Evolutionary conservation across 2,888 invertebrate species (phyloP).

Genomic region (Thera obeliscata): DNA sequence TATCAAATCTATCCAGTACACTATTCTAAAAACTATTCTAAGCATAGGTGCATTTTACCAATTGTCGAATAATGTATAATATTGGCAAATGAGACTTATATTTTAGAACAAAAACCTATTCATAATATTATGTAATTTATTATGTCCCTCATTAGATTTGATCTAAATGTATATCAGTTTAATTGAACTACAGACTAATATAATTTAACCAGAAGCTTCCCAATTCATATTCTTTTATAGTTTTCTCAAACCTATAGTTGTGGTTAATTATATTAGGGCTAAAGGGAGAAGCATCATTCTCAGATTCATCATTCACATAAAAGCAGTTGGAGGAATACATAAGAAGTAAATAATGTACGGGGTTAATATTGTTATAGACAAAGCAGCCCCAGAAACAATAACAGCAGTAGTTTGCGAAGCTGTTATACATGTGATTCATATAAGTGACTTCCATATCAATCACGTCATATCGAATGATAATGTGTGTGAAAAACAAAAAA

Average conservation of each 20-base stretch:
- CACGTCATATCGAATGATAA: not conserved
- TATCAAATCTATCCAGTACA: conserved; percentile 31
- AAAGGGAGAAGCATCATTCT: conserved; percentile 52
- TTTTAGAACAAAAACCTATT: too few relatives aligned
- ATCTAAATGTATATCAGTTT: not conserved
- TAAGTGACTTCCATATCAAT: conserved; percentile 35
- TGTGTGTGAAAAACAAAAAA: not conserved
- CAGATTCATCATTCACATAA: conserved; percentile 54
- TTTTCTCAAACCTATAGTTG: not conserved
- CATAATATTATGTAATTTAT: too few relatives aligned
- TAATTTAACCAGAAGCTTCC: not conserved
- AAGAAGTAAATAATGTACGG: conserved; percentile 15
- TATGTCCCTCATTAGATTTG: too few relatives aligned
- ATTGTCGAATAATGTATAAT: too few relatives aligned
- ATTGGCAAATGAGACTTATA: too few relatives aligned
- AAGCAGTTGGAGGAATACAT: conserved; percentile 21
- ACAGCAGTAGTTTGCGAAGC: conserved; percentile 62
- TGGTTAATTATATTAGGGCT: not conserved
- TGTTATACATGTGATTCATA: conserved; percentile 39
- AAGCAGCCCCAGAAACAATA: conserved; percentile 65
- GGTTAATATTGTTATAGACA: conserved; percentile 37
- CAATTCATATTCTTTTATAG: too few relatives aligned
- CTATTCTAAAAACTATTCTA: too few relatives aligned
- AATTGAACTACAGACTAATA: not conserved
- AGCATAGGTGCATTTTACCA: too few relatives aligned